Conservation (phyloP, 2,797 vertebrate species). For the Odontamblyopus rebecca region DNA sequence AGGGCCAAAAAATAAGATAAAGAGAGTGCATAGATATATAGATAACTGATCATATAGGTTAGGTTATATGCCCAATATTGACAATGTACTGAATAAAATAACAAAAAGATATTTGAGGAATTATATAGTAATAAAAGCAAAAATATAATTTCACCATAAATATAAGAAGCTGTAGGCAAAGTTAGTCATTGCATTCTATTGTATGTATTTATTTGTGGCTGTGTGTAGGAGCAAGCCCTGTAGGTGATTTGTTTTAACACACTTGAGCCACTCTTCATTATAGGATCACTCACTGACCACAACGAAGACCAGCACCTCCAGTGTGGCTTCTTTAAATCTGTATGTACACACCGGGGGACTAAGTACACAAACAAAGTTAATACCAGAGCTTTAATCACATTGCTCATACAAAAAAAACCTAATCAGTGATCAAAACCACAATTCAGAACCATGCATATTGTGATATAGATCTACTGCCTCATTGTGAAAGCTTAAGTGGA, state of each 20-base stretch:
- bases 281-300: slow-evolving; percentile 55
- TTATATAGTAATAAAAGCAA: background rate
- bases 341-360: slow-evolving; percentile 18
- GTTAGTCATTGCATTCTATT: background rate
- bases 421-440: slow-evolving; percentile 28
- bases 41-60: background rate
- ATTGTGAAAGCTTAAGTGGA: slow-evolving; percentile 34
- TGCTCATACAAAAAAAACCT: slow-evolving; percentile 32
- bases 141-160: no score
- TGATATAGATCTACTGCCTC: background rate
- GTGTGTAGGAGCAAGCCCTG: slow-evolving; percentile 44
- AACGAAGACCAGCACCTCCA: slow-evolving; percentile 40
- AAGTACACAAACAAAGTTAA: slow-evolving; percentile 5
- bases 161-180: background rate
- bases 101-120: no score
- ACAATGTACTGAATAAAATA: background rate
- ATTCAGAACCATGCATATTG: background rate
- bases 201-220: background rate
- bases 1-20: background rate
- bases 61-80: background rate
- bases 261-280: slow-evolving; percentile 46
- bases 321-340: slow-evolving; percentile 29
- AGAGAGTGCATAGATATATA: background rate
- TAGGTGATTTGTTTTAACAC: slow-evolving; percentile 42
- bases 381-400: background rate